phyloP scores from a whole-genome alignment of 2,888 invertebrate species.

The Perdita meconis region DNA sequence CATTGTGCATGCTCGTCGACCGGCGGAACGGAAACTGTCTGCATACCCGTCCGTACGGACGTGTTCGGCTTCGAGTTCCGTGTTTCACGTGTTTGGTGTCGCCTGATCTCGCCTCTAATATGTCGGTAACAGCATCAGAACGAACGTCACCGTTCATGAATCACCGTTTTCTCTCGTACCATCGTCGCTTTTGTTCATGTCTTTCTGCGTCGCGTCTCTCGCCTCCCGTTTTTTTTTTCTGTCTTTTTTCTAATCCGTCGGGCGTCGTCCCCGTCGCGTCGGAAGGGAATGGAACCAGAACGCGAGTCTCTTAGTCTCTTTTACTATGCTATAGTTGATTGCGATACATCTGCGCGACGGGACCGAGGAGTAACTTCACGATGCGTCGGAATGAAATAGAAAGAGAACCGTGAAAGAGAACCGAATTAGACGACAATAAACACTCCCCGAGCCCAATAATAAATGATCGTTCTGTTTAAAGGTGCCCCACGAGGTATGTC shows the following conservation, averaged over 20 bases:
- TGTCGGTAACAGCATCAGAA: constrained; percentile 26
- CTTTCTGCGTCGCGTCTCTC: neutral
- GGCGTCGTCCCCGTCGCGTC: no score
- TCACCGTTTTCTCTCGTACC: constrained; percentile 14
- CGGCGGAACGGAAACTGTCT: constrained; percentile 50
- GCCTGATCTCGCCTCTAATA: constrained; percentile 52
- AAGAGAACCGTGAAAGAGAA: neutral
- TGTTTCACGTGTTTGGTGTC: constrained; percentile 41
- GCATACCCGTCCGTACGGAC: constrained; percentile 41
- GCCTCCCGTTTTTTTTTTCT: constrained; percentile 5
- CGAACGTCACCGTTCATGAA: constrained; percentile 8
- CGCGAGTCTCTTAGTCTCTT: neutral
- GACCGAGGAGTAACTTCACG: no score
- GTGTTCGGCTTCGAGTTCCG: constrained; percentile 37
- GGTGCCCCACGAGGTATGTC: constrained; percentile 84
- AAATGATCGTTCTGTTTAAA: constrained; percentile 81
- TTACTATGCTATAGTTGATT: no score
- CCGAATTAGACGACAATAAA: constrained; percentile 17
- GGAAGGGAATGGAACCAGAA: no score
- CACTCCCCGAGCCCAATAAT: constrained; percentile 66
- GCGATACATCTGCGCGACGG: no score
- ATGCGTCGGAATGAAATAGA: neutral
- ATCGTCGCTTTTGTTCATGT: constrained; percentile 15
- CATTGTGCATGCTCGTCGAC: constrained; percentile 68
- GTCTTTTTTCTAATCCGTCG: neutral